These are phyloP conservation scores for Diplolepis rosae DNA, from an alignment of 2,888 invertebrate genomes.

Conservation along the genomic window DNA sequence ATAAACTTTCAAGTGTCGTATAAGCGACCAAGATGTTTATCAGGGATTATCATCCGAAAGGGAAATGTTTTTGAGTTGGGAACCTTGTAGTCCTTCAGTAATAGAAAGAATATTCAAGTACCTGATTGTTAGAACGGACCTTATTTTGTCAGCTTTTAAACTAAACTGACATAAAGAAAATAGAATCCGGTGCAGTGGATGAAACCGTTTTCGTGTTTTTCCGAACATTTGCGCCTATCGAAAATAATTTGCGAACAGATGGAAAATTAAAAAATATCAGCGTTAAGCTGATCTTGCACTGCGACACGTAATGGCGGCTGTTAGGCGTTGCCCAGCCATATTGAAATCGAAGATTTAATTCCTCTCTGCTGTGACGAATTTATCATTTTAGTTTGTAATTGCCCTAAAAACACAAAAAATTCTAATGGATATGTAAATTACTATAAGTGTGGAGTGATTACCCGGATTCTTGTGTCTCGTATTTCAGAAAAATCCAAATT, in stretches of 20 bases:
- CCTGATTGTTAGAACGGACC: background rate
- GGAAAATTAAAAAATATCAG: no score
- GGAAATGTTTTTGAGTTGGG: background rate
- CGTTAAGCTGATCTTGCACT: background rate
- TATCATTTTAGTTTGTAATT: no score
- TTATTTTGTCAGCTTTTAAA: background rate
- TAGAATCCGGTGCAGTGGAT: background rate
- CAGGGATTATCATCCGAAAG: background rate
- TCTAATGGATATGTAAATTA: background rate
- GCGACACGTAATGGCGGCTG: background rate
- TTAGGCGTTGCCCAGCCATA: background rate
- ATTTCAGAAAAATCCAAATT: no score
- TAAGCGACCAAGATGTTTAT: background rate
- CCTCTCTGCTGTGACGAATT: no score
- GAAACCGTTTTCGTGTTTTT: background rate
- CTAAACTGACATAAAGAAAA: background rate
- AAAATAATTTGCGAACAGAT: no score
- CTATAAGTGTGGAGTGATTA: background rate
- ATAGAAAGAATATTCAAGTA: background rate
- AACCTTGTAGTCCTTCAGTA: background rate
- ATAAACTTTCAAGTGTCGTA: background rate
- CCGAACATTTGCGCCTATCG: no score
- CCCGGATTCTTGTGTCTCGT: background rate
- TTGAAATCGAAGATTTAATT: background rate
- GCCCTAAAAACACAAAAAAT: no score